Evolutionary conservation across 1,140 invertebrate genomes (phyloP).

Genomic region (Drosophila navojoa): DNA sequence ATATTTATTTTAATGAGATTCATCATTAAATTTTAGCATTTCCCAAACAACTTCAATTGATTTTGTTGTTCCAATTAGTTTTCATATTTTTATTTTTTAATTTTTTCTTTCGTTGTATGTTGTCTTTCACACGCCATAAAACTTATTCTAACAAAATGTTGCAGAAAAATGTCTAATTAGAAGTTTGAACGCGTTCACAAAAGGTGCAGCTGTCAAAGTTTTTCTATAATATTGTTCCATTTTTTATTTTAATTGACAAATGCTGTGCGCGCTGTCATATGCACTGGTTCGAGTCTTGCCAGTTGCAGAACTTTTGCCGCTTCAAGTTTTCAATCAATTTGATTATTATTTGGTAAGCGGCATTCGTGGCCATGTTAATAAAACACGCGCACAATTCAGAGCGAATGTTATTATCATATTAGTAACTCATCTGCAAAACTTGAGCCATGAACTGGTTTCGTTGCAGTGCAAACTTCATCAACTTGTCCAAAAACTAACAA

Average conservation of each 20-base stretch:
- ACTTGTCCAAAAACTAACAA: constrained; percentile 28
- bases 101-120: neutral
- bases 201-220: constrained; percentile 50
- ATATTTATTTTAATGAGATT: neutral
- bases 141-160: constrained; percentile 14
- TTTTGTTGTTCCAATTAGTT: neutral
- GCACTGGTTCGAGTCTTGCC: neutral
- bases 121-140: neutral
- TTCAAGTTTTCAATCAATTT: constrained; percentile 40
- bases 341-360: constrained; percentile 31
- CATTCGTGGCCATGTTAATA: constrained; percentile 34
- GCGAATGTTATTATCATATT: constrained; percentile 61
- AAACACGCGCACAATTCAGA: constrained; percentile 43
- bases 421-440: constrained; percentile 56
- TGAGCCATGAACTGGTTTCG: constrained; percentile 35
- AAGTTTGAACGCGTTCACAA: constrained; percentile 32
- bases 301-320: constrained; percentile 36
- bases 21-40: neutral
- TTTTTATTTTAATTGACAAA: constrained; percentile 33
- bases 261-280: constrained; percentile 9
- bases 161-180: constrained; percentile 45
- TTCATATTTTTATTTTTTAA: neutral
- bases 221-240: constrained; percentile 10
- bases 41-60: neutral
- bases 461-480: constrained; percentile 29